A percentile compares a stretch with the other conserved stretches of the same genome.
Evolutionary conservation across 2,888 invertebrate species (phyloP).

Genomic region (Zygogramma bicolorata): DNA sequence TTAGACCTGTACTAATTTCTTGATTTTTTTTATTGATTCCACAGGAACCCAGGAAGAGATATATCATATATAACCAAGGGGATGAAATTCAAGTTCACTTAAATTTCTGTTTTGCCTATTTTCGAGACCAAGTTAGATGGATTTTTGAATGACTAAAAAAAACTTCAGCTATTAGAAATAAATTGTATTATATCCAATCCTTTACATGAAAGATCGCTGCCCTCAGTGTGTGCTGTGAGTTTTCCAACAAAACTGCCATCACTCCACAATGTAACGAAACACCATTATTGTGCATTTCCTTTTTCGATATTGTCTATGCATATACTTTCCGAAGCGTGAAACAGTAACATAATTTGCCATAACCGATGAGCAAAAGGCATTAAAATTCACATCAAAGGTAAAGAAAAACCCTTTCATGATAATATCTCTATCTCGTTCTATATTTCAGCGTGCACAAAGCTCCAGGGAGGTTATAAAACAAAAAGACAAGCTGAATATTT

Average conservation of each 20-base stretch:
- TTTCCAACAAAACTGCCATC: neutral
- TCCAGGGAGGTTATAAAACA: slow-evolving; percentile 40
- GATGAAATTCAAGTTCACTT: no score
- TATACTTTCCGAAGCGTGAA: slow-evolving; percentile 34
- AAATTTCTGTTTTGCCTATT: no score
- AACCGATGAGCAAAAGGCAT: slow-evolving; percentile 48
- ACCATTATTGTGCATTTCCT: slow-evolving; percentile 15
- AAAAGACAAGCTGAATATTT: slow-evolving; percentile 42
- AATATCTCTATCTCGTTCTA: slow-evolving; percentile 41
- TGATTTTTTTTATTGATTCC: no score
- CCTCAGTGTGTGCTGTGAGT: neutral
- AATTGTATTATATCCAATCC: no score
- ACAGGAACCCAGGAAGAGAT: no score
- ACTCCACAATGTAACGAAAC: neutral
- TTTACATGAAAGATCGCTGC: no score
- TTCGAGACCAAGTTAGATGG: no score
- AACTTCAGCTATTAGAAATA: no score
- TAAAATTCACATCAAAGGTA: slow-evolving; percentile 50
- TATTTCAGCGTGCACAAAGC: slow-evolving; percentile 41
- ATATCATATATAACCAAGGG: no score
- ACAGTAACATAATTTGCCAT: slow-evolving; percentile 43
- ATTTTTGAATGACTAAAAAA: no score
- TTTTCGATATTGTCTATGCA: slow-evolving; percentile 39
- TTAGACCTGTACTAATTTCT: no score
- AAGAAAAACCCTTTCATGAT: slow-evolving; percentile 48